These are phyloP conservation scores for Psix sp. DNA, from an alignment of 1,140 invertebrate species.

Conservation along the genomic window DNA sequence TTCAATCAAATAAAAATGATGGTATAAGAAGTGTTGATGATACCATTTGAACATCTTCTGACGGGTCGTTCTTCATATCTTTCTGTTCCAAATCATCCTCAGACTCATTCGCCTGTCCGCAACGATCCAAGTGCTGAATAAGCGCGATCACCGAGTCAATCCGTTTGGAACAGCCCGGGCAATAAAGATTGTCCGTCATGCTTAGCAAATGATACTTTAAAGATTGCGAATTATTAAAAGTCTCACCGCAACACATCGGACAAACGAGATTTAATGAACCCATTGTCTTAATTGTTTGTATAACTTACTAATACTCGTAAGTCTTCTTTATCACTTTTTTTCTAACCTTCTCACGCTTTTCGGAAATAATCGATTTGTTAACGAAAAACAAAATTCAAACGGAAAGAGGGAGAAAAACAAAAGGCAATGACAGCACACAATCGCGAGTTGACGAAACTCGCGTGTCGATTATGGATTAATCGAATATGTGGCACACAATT, in stretches of 20 bases:
- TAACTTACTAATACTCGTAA: background rate
- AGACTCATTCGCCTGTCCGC: constrained; percentile 59
- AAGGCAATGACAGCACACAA: constrained; percentile 5
- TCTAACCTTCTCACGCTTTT: constrained; percentile 24
- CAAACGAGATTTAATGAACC: constrained; percentile 78
- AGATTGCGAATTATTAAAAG: constrained; percentile 78
- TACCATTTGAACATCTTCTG: constrained; percentile 31
- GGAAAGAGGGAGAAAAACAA: background rate
- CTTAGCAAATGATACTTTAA: constrained; percentile 80
- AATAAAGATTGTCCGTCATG: constrained; percentile 79
- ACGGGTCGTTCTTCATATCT: background rate
- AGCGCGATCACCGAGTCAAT: constrained; percentile 77
- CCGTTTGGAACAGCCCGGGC: constrained; percentile 78
- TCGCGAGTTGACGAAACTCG: background rate
- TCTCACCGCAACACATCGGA: constrained; percentile 81
- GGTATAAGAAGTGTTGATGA: background rate
- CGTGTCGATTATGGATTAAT: background rate
- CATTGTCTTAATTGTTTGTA: constrained; percentile 68
- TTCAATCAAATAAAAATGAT: constrained; percentile 1
- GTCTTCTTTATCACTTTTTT: background rate
- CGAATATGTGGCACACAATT: constrained; percentile 34
- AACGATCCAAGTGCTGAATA: constrained; percentile 78
- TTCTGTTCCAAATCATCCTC: constrained; percentile 26
- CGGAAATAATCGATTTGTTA: too few relatives aligned
- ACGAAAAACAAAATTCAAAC: constrained; percentile 21